Conservation (phyloP, 1,140 invertebrate genomes). For the Drosophila mayri region DNA sequence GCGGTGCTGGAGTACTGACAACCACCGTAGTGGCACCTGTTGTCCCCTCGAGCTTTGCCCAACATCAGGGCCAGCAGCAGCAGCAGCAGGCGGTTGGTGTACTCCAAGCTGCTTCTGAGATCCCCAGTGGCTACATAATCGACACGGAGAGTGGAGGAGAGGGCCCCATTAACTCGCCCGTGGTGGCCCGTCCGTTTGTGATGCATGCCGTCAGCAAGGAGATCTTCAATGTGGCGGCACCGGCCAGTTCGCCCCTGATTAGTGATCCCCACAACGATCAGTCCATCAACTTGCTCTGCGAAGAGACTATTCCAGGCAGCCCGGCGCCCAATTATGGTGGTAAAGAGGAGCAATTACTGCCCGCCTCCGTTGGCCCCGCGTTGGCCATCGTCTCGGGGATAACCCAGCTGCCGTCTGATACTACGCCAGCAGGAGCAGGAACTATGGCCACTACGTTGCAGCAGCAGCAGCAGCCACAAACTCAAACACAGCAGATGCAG, state of each 20-base stretch:
- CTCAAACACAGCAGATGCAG: background rate
- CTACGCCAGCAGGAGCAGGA: conserved; percentile 28
- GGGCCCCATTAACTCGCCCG: background rate
- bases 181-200: conserved; percentile 38
- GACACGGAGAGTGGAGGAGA: conserved; percentile 4
- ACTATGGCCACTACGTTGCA: background rate
- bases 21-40: background rate
- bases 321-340: conserved; percentile 88
- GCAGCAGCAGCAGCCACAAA: conserved; percentile 1
- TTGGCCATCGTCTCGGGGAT: conserved; percentile 49
- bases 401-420: conserved; percentile 45
- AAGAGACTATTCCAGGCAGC: conserved; percentile 94
- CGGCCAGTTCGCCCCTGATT: conserved; percentile 56
- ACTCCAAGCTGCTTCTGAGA: background rate
- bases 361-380: background rate
- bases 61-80: conserved; percentile 7
- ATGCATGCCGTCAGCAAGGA: conserved; percentile 53
- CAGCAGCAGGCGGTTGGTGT: conserved; percentile 3
- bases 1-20: background rate
- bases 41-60: background rate
- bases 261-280: conserved; percentile 83
- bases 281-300: conserved; percentile 90
- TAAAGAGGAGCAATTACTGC: conserved; percentile 68
- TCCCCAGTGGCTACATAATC: conserved; percentile 10
- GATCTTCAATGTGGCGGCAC: conserved; percentile 33